A percentile compares a stretch with the other conserved stretches of the same genome.
Evolutionary conservation across 1,140 invertebrate genomes (phyloP).

Genomic region (Belonocnema kinseyi): DNA sequence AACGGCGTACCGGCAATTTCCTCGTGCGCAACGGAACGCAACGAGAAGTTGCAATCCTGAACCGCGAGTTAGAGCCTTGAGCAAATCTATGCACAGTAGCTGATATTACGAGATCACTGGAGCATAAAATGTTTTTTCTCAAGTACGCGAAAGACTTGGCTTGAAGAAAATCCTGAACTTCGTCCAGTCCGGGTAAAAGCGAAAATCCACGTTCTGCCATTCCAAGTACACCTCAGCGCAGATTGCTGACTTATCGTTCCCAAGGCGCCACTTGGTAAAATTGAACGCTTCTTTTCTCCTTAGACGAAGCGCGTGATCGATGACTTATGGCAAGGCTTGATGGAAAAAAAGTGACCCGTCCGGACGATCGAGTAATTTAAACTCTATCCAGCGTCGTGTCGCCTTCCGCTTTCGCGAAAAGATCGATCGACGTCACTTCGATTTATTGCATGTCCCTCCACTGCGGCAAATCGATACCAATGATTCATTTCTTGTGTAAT

Average conservation of each 20-base stretch:
- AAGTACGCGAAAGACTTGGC: slow-evolving; percentile 17
- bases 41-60: not conserved
- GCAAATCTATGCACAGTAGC: slow-evolving; percentile 10
- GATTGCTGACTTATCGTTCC: slow-evolving; percentile 9
- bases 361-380: slow-evolving; percentile 35
- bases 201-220: slow-evolving; percentile 20
- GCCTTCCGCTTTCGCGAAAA: slow-evolving; percentile 28
- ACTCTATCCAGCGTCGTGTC: slow-evolving; percentile 25
- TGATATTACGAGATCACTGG: slow-evolving; percentile 39
- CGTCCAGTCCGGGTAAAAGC: not conserved
- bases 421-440: not conserved
- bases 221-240: not conserved
- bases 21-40: slow-evolving; percentile 16
- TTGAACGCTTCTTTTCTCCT: not conserved
- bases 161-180: slow-evolving; percentile 5
- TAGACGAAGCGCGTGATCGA: not conserved
- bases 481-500: too few species aligned
- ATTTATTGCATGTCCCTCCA: not conserved
- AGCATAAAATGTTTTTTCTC: slow-evolving; percentile 40
- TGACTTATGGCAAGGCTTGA: not conserved
- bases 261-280: slow-evolving; percentile 39
- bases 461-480: not conserved
- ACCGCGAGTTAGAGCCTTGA: slow-evolving; percentile 12
- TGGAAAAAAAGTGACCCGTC: slow-evolving; percentile 26
- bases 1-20: slow-evolving; percentile 30